A percentile compares a stretch with the other conserved stretches of the same genome.
Conservation (phyloP, 2,797 vertebrate genomes). For the Oophaga sylvatica region DNA sequence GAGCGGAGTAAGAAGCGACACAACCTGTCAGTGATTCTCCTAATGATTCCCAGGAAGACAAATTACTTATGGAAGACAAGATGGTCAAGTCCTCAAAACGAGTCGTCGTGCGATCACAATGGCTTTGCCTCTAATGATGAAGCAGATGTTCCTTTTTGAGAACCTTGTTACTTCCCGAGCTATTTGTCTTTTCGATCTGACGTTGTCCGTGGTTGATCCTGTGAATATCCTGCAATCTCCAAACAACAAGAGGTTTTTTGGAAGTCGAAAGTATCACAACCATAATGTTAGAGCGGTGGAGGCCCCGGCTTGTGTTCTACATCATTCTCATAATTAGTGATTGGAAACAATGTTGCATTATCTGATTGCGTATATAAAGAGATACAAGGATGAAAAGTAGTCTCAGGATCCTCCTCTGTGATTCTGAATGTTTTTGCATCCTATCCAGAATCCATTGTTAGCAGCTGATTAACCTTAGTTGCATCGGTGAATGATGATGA, state of each 20-base stretch:
- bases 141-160: slow-evolving; percentile 64
- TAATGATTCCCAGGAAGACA: slow-evolving; percentile 63
- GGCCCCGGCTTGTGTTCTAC: not conserved
- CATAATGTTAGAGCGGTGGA: not conserved
- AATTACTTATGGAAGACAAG: slow-evolving; percentile 60
- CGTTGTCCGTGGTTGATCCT: slow-evolving; percentile 11
- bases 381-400: no score
- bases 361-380: not conserved
- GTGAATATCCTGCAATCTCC: not conserved
- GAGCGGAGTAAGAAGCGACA: slow-evolving; percentile 42
- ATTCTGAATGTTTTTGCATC: not conserved
- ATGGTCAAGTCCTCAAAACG: slow-evolving; percentile 60
- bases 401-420: no score
- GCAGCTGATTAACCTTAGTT: no score
- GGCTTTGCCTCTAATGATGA: slow-evolving; percentile 61
- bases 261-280: not conserved
- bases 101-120: slow-evolving; percentile 24
- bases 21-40: slow-evolving; percentile 63
- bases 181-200: slow-evolving; percentile 62
- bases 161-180: slow-evolving; percentile 60
- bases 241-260: not conserved
- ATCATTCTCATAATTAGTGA: not conserved
- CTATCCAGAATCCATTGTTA: no score
- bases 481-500: no score
- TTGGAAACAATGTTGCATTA: not conserved